Percentiles rank a stretch among this genome's conserved stretches.
Conservation (phyloP, 2,113 vertebrate genomes). For the Clinocottus analis region DNA sequence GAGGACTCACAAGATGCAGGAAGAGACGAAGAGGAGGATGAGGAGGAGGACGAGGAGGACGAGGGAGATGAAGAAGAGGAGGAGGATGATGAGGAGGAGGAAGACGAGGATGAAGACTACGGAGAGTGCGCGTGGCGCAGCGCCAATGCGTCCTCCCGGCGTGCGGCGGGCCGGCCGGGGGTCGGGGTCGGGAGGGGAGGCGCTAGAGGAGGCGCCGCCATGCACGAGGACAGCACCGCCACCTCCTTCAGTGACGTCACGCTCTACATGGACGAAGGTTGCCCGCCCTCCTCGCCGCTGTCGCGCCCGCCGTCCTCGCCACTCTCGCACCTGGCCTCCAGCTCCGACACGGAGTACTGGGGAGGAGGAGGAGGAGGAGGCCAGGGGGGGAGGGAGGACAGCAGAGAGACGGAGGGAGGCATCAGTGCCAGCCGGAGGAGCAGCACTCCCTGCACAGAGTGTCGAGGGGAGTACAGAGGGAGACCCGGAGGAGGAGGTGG, state of each 20-base stretch:
- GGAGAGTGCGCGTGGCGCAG: constrained; percentile 79
- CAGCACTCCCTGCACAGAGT: constrained; percentile 90
- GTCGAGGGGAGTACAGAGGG: constrained; percentile 87
- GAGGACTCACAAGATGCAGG: constrained; percentile 83
- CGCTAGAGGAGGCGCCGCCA: constrained; percentile 73
- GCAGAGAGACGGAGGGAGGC: constrained; percentile 78
- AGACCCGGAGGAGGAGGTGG: constrained; percentile 62
- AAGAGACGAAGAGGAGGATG: constrained; percentile 76
- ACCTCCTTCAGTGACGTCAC: constrained; percentile 93
- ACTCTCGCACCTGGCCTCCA: constrained; percentile 86
- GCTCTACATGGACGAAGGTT: constrained; percentile 88
- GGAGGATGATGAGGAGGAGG: constrained; percentile 68
- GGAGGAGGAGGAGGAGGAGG: constrained; percentile 60
- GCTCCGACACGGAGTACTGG: constrained; percentile 86
- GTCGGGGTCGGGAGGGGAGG: constrained; percentile 70
- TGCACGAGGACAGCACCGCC: constrained; percentile 90
- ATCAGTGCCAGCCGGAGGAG: constrained; percentile 84
- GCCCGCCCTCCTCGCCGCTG: constrained; percentile 78
- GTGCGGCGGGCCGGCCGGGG: constrained; percentile 41
- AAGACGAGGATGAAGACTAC: constrained; percentile 74
- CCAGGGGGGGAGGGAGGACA: constrained; percentile 65
- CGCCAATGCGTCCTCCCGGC: constrained; percentile 66
- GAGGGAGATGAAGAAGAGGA: constrained; percentile 69
- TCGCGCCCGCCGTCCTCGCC: constrained; percentile 78
- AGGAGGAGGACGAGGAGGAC: constrained; percentile 68